Base-by-base conservation (phyloP, 2,113 vertebrate genomes). In the Mystacornis crossleyi region DNA sequence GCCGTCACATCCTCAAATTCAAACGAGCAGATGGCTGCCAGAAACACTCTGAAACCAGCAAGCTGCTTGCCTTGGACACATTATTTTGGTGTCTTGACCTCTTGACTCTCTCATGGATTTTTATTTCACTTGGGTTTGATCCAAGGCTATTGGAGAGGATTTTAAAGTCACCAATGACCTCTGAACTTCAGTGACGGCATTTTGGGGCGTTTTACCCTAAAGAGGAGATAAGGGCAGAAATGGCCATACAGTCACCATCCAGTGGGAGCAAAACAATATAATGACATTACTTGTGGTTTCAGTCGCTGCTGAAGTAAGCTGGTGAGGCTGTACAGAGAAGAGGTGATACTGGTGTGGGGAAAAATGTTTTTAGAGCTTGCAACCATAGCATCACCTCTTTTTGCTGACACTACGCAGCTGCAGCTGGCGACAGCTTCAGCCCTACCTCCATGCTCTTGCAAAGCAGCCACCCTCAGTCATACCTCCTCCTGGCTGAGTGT, bases 1-100 rank as follows among this genome's bases (percentile, higher is more conserved):
- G 93, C 60, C 17, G 0, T 69, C 73, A 34, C 78, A 73, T 84
- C 89, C 94, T 87, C 34, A 87, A 80, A 86, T 65, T 80, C 80
- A 93, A 91, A 73, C 14, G 70, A 93, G 79, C 60, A 91, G 92
- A 93, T 77, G 91, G 94, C 47, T 94, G 38, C 34, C 90, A 91
- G 89, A 94, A 64, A 42, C 20, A 12, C 31, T 55, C 45, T 69
- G 73, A 91, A 84, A 81, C 45, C 53, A 95, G 33, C 36, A 93
- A 95, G 92, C 71, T 95, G 69, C 73, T 93, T 42, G 20, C 5
- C 2, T 80, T 77, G 24, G 73, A 84, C 64, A 74, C 29, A 64
- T 60, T 58, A 29, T 45, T 95, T 80, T 94, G 53, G 64, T 86
- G 29, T 53, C 47, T 55, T 57, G 24, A 60, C 81, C 78, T 83